Conservation (phyloP, 2,888 invertebrate species). For the Phorcus lineatus region DNA sequence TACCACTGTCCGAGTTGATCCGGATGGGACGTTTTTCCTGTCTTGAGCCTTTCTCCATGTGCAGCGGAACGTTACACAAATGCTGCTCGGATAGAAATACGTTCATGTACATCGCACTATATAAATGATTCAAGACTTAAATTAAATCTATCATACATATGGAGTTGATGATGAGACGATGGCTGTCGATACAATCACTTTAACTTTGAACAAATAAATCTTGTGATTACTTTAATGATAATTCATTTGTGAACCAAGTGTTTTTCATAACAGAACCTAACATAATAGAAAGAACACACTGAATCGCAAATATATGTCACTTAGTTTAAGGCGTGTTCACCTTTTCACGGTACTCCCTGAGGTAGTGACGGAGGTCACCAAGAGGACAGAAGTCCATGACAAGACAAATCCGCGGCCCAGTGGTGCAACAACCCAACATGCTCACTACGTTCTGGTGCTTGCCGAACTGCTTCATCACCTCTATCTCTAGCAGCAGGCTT, state of each 20-base stretch:
- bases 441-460: slow-evolving; percentile 89
- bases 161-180: too few relatives aligned
- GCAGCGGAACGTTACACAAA: neutral
- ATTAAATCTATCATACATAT: too few relatives aligned
- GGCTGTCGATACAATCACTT: too few relatives aligned
- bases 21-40: neutral
- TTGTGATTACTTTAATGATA: too few relatives aligned
- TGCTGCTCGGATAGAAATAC: neutral
- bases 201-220: too few relatives aligned
- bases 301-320: too few relatives aligned
- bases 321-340: slow-evolving; percentile 24
- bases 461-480: slow-evolving; percentile 90
- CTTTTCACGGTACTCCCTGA: slow-evolving; percentile 77
- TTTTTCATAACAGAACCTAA: too few relatives aligned
- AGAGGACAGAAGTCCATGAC: slow-evolving; percentile 89
- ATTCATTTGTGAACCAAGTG: too few relatives aligned
- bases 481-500: slow-evolving; percentile 87
- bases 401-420: slow-evolving; percentile 78
- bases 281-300: too few relatives aligned
- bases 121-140: too few relatives aligned
- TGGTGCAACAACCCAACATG: slow-evolving; percentile 86
- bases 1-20: slow-evolving; percentile 28
- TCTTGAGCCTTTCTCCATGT: neutral
- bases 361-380: slow-evolving; percentile 86
- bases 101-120: too few relatives aligned